These are phyloP conservation scores for Mamestra configurata DNA, from an alignment of 1,140 invertebrate species.

Conservation along the genomic window DNA sequence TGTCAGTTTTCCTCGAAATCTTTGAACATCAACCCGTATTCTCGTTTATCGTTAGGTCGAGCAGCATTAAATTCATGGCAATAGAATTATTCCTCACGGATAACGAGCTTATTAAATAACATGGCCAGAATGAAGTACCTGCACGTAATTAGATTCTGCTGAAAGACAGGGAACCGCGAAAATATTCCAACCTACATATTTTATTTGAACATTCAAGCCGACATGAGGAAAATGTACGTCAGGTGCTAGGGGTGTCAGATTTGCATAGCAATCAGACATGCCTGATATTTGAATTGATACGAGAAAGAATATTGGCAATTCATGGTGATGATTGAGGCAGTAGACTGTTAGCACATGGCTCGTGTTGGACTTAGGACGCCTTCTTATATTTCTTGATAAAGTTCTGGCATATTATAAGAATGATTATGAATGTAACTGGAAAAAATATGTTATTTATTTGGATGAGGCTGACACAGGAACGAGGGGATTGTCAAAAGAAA, in stretches of 20 bases:
- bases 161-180: not conserved
- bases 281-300: slow-evolving; percentile 17
- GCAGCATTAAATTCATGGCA: not conserved
- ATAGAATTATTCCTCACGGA: not conserved
- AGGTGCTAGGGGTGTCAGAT: slow-evolving; percentile 4
- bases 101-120: not conserved
- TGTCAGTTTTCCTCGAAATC: too few relatives aligned
- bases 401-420: too few relatives aligned
- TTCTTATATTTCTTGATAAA: too few relatives aligned
- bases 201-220: slow-evolving; percentile 17
- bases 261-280: slow-evolving; percentile 33
- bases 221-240: slow-evolving; percentile 18
- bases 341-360: not conserved
- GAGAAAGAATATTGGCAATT: not conserved
- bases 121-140: not conserved
- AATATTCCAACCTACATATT: slow-evolving; percentile 6
- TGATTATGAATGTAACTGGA: too few relatives aligned
- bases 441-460: too few relatives aligned
- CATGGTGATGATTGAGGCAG: not conserved
- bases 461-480: too few relatives aligned
- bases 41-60: not conserved
- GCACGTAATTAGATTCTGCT: not conserved
- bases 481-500: too few relatives aligned
- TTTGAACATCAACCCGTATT: too few relatives aligned
- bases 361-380: too few relatives aligned